phyloP scores from a whole-genome alignment of 2,888 invertebrate genomes.

The Pardosa pseudoannulata region DNA sequence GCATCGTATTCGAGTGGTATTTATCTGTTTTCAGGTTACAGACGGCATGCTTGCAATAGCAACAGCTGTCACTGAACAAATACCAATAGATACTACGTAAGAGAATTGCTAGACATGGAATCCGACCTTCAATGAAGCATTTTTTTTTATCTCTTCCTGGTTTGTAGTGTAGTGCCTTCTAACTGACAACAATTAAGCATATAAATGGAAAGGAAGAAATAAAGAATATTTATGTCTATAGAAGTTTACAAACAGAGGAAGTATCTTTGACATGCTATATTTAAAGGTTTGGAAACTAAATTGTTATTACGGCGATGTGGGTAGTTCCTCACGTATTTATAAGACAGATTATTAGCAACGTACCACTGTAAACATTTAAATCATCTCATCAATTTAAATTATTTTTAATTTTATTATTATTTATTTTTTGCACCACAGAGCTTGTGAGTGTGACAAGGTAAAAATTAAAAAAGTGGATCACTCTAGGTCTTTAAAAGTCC shows the following conservation, averaged over 20 bases:
- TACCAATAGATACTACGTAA: background rate
- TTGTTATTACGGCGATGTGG: background rate
- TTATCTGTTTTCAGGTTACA: background rate
- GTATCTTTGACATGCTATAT: background rate
- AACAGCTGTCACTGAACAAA: background rate
- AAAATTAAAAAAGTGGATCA: too few species aligned
- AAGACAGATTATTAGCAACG: too few species aligned
- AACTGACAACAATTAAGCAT: too few species aligned
- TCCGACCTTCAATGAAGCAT: background rate
- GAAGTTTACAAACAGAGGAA: background rate
- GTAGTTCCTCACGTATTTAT: background rate
- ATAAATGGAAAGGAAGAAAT: background rate
- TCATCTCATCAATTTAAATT: too few species aligned
- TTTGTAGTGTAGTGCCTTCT: background rate
- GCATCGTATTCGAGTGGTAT: too few species aligned
- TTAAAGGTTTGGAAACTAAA: background rate
- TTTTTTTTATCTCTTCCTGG: background rate
- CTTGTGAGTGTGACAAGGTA: too few species aligned
- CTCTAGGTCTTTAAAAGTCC: too few species aligned
- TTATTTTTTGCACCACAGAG: too few species aligned
- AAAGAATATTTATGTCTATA: background rate
- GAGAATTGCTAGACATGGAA: background rate
- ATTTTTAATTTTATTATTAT: too few species aligned
- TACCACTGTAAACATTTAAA: too few species aligned
- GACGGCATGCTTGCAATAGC: background rate